A percentile compares a stretch with the other conserved stretches of the same genome.
phyloP scores from a whole-genome alignment of 1,140 invertebrate species.

The Eupristina koningsbergeri region DNA sequence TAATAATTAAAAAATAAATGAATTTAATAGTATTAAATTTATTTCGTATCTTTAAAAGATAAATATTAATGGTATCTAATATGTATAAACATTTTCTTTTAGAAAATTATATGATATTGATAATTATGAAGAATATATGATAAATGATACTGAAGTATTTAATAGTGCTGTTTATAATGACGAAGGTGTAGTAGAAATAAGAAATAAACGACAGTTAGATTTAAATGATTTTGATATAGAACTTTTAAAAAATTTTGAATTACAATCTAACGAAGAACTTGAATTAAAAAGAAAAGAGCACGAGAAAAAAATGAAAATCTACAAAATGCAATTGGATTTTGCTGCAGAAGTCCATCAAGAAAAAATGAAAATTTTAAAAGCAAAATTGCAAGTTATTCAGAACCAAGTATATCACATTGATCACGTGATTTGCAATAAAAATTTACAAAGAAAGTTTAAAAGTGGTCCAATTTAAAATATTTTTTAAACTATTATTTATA shows the following conservation, averaged over 20 bases:
- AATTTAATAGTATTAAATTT: neutral
- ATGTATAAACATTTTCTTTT: slow-evolving; percentile 9
- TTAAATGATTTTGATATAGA: slow-evolving; percentile 17
- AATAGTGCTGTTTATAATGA: neutral
- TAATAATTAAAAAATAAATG: neutral
- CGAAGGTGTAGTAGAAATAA: neutral
- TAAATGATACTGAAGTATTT: neutral
- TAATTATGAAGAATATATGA: neutral
- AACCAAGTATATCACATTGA: slow-evolving; percentile 40
- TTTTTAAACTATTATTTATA: neutral
- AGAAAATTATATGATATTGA: slow-evolving; percentile 7
- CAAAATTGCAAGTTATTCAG: neutral
- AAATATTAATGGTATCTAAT: no score
- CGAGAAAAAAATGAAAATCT: slow-evolving; percentile 38
- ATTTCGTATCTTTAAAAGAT: neutral
- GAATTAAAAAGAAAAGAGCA: slow-evolving; percentile 38
- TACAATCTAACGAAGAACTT: slow-evolving; percentile 16
- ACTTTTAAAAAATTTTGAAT: slow-evolving; percentile 5
- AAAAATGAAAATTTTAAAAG: slow-evolving; percentile 46
- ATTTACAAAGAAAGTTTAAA: slow-evolving; percentile 41
- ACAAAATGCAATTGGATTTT: slow-evolving; percentile 22
- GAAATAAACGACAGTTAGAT: slow-evolving; percentile 28
- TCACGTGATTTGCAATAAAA: slow-evolving; percentile 33
- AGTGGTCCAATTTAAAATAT: slow-evolving; percentile 44
- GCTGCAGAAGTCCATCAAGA: slow-evolving; percentile 38